A percentile compares a stretch with the other conserved stretches of the same genome.
Conservation (phyloP, 2,797 vertebrate genomes). For the Brachymystax lenok region DNA sequence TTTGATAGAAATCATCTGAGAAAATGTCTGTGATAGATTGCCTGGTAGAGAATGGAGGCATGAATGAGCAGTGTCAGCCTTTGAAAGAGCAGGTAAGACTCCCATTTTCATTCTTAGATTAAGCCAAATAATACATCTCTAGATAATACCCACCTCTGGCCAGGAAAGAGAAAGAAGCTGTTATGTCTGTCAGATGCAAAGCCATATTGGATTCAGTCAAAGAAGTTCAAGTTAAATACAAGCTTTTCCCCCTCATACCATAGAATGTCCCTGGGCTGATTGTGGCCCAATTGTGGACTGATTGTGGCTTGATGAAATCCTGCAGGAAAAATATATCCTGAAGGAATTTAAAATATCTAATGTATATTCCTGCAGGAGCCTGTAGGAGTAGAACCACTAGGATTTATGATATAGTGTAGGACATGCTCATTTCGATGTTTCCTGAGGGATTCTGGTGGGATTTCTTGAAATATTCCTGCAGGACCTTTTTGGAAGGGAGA, state of each 20-base stretch:
- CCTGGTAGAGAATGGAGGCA: conserved; percentile 41
- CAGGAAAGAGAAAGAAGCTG: conserved; percentile 42
- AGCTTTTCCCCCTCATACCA: conserved; percentile 19
- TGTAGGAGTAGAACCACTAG: background rate
- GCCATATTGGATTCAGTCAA: conserved; percentile 48
- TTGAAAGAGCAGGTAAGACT: conserved; percentile 47
- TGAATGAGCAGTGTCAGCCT: conserved; percentile 39
- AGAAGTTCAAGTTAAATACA: conserved; percentile 59
- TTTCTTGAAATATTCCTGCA: background rate
- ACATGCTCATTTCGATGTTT: background rate
- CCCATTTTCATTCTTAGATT: conserved; percentile 46
- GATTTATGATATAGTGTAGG: background rate
- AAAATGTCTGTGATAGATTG: conserved; percentile 32
- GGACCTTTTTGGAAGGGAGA: background rate
- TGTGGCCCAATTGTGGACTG: too few relatives aligned
- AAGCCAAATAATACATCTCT: conserved; percentile 56
- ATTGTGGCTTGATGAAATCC: conserved; percentile 23
- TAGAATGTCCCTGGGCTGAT: conserved; percentile 26
- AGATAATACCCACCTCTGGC: conserved; percentile 58
- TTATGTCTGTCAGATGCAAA: conserved; percentile 36
- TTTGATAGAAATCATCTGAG: conserved; percentile 3
- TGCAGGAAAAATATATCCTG: background rate
- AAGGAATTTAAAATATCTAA: background rate
- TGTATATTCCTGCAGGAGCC: background rate
- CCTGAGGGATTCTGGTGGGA: too few relatives aligned